These are phyloP conservation scores for Phragmatobia fuliginosa DNA, from an alignment of 2,888 invertebrate genomes.

Conservation along the genomic window DNA sequence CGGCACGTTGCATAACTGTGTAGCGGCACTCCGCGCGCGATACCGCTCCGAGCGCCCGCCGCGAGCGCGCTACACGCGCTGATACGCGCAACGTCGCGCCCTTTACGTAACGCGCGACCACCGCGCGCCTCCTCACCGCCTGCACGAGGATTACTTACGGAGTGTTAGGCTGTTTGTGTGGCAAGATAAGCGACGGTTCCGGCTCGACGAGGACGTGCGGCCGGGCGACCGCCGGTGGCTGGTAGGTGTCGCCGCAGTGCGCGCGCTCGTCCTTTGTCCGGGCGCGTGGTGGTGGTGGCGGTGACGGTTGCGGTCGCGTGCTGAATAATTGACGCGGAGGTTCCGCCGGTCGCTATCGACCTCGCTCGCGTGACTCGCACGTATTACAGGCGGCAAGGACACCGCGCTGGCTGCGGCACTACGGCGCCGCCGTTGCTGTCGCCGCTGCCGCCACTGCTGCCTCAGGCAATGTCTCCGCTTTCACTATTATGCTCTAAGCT, in stretches of 20 bases:
- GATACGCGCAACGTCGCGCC: conserved; percentile 79
- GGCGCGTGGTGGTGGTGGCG: conserved; percentile 67
- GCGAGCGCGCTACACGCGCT: conserved; percentile 80
- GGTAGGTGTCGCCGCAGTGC: conserved; percentile 78
- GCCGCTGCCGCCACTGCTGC: conserved; percentile 60
- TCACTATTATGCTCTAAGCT: conserved; percentile 48
- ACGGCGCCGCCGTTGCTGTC: conserved; percentile 62
- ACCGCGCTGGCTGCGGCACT: conserved; percentile 83
- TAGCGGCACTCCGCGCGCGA: conserved; percentile 85
- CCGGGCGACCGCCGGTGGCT: conserved; percentile 70
- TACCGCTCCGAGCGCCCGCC: conserved; percentile 82
- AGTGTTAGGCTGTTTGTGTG: conserved; percentile 73
- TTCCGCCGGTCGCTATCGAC: conserved; percentile 85
- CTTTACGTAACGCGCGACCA: conserved; percentile 84
- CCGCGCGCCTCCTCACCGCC: conserved; percentile 58
- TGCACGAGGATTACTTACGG: conserved; percentile 57
- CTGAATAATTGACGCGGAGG: conserved; percentile 84
- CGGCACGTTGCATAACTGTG: conserved; percentile 85
- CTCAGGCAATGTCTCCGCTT: conserved; percentile 54
- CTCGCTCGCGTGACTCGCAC: conserved; percentile 81
- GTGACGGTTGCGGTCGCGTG: conserved; percentile 72
- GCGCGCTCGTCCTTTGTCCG: conserved; percentile 74
- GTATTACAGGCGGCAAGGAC: conserved; percentile 80
- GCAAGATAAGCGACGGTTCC: conserved; percentile 47
- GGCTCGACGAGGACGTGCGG: conserved; percentile 61